phyloP scores from a whole-genome alignment of 1,140 invertebrate genomes.

The Armadillidium nasatum region DNA sequence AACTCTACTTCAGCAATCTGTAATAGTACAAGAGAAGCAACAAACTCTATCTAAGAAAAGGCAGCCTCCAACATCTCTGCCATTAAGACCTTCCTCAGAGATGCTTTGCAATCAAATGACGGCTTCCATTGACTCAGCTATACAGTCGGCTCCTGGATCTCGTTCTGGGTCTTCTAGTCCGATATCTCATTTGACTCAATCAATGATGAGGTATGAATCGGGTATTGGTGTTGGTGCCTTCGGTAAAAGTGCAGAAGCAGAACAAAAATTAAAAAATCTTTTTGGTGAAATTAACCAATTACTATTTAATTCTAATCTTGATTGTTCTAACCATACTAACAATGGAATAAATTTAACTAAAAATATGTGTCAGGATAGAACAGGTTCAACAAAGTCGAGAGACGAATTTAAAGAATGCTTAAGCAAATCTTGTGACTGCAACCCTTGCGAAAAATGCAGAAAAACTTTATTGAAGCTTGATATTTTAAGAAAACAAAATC shows the following conservation, averaged over 20 bases:
- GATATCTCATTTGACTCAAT: constrained; percentile 30
- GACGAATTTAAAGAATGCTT: neutral
- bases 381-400: neutral
- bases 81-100: constrained; percentile 13
- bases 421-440: neutral
- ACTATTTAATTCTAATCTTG: neutral
- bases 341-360: neutral
- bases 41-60: neutral
- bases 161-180: constrained; percentile 41
- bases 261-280: neutral
- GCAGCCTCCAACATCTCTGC: neutral
- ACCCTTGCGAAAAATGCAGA: neutral
- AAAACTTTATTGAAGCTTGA: neutral
- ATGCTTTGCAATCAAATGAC: constrained; percentile 26
- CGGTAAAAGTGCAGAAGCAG: neutral
- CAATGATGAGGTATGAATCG: constrained; percentile 38
- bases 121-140: constrained; percentile 40
- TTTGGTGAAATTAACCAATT: neutral
- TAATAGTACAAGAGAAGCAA: neutral
- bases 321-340: neutral
- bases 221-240: neutral
- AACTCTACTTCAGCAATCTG: neutral
- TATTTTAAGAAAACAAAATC: neutral
- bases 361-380: neutral
- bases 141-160: constrained; percentile 42